Evolutionary conservation across 2,888 invertebrate species (phyloP).

Genomic region (Dichetophora obliterata): DNA sequence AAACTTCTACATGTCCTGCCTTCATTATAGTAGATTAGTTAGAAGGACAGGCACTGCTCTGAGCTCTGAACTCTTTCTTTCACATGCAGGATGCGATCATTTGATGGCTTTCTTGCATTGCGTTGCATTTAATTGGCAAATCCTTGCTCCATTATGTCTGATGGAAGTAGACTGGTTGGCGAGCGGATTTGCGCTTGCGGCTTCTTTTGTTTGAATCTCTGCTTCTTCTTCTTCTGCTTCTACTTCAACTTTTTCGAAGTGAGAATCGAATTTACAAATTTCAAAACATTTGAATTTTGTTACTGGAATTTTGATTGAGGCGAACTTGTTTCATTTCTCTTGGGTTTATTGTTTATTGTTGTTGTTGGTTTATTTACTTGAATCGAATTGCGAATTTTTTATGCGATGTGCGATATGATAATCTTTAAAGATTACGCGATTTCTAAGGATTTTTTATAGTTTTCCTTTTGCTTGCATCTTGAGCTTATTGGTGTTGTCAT

Average conservation of each 20-base stretch:
- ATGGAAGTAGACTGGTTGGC: background rate
- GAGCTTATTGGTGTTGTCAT: background rate
- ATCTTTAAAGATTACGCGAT: background rate
- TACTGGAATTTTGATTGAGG: constrained; percentile 42
- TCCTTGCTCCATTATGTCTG: background rate
- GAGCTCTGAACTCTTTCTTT: background rate
- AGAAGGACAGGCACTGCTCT: background rate
- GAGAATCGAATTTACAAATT: constrained; percentile 19
- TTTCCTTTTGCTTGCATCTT: background rate
- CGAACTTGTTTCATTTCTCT: constrained; percentile 44
- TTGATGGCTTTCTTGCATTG: constrained; percentile 33
- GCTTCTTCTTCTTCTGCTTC: background rate
- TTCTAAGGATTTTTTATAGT: background rate
- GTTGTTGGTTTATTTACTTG: background rate
- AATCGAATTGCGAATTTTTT: constrained; percentile 19
- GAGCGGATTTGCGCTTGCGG: background rate
- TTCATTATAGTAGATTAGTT: background rate
- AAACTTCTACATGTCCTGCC: constrained; percentile 21
- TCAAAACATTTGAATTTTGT: constrained; percentile 37
- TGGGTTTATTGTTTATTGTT: constrained; percentile 24
- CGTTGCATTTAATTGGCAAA: constrained; percentile 8
- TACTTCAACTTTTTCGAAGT: constrained; percentile 27
- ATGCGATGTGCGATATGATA: background rate
- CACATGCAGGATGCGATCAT: constrained; percentile 29
- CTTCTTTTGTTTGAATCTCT: constrained; percentile 13